phyloP scores from a whole-genome alignment of 1,140 invertebrate species.

The Penaeus indicus region DNA sequence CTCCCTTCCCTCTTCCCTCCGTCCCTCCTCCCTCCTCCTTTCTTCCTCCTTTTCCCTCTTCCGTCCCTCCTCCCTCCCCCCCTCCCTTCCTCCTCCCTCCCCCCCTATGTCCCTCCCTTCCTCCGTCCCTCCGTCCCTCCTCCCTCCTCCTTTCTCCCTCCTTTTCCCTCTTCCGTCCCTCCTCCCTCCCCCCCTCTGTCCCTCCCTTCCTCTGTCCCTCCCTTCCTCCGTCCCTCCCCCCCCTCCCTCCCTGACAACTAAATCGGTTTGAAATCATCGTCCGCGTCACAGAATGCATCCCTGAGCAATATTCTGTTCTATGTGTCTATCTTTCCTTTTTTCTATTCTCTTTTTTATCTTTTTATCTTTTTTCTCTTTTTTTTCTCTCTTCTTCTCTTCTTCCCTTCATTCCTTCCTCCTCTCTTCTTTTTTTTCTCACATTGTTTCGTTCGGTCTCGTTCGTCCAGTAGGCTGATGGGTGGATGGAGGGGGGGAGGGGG shows the following conservation, averaged over 20 bases:
- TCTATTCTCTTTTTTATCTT: slow-evolving; percentile 3
- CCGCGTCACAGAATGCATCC: slow-evolving; percentile 47
- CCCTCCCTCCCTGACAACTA: slow-evolving; percentile 51
- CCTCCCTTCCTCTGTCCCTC: background rate
- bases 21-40: background rate
- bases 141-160: background rate
- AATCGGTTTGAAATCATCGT: slow-evolving; percentile 60
- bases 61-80: slow-evolving; percentile 23
- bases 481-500: no score
- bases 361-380: no score
- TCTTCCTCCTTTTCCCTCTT: no score
- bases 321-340: slow-evolving; percentile 27
- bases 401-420: no score
- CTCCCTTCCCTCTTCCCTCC: background rate
- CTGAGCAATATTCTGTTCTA: slow-evolving; percentile 45
- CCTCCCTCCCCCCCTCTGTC: background rate
- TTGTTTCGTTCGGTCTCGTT: no score
- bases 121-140: background rate
- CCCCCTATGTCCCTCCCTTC: slow-evolving; percentile 6
- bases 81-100: slow-evolving; percentile 32
- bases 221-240: background rate
- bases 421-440: no score
- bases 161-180: background rate
- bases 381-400: no score
- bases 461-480: no score